These are phyloP conservation scores for Nasonia longicornis DNA, from an alignment of 1,140 invertebrate species.

Conservation along the genomic window DNA sequence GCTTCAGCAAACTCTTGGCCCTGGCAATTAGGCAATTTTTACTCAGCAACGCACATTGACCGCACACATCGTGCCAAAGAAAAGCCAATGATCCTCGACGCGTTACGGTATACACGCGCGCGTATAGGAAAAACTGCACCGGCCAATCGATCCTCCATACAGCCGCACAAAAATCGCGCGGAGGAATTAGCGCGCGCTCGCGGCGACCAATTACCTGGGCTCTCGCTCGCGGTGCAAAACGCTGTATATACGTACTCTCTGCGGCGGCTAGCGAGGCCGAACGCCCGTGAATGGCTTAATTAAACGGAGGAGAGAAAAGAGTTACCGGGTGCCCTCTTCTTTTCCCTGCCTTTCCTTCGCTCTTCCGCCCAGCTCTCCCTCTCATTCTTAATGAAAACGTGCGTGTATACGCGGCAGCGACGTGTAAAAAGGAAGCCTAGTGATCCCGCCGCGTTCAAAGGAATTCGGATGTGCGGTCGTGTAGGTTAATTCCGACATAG, in stretches of 20 bases:
- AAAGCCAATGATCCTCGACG: background rate
- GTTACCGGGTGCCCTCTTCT: background rate
- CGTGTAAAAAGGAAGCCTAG: no score
- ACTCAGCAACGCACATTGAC: background rate
- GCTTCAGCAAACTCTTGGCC: background rate
- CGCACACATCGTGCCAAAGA: slow-evolving; percentile 8
- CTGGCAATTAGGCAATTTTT: slow-evolving; percentile 6
- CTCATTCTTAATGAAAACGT: slow-evolving; percentile 28
- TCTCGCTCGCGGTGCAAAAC: background rate
- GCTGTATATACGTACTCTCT: background rate
- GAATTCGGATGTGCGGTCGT: no score
- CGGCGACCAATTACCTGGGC: slow-evolving; percentile 24
- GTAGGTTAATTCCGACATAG: no score
- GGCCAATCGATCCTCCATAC: background rate
- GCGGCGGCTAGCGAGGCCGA: background rate
- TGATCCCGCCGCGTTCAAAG: no score
- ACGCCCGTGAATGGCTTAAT: slow-evolving; percentile 35
- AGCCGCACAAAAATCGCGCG: background rate
- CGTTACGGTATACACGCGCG: background rate
- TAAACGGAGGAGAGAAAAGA: slow-evolving; percentile 15
- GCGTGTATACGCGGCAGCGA: background rate
- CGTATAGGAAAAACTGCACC: background rate
- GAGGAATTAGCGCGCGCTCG: slow-evolving; percentile 23
- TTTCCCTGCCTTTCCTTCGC: background rate
- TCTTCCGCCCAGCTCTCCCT: no score